Conservation (phyloP, 35 echinoderm and acorn worm genomes). For the Stichopus chloronotus region DNA sequence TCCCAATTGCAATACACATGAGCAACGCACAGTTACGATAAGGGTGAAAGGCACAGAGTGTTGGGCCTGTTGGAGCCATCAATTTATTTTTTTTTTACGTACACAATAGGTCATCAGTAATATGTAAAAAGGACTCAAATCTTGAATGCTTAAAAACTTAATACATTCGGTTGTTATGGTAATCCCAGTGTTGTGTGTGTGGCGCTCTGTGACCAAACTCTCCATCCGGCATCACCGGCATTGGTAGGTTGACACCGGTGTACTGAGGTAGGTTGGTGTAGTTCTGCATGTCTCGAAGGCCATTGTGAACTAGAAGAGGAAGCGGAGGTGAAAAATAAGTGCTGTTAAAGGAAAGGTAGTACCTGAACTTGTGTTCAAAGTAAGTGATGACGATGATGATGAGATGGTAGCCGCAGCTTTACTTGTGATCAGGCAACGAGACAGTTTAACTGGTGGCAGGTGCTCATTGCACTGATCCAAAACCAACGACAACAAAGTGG, state of each 20-base stretch:
- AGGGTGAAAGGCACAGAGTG: no score
- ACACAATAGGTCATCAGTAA: no score
- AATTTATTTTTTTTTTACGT: no score
- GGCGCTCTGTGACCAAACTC: slow-evolving; percentile 82
- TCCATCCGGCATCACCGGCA: slow-evolving; percentile 75
- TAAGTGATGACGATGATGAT: background rate
- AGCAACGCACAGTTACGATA: no score
- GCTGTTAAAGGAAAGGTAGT: no score
- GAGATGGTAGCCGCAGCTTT: no score
- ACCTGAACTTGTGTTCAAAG: background rate
- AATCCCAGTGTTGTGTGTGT: slow-evolving; percentile 87
- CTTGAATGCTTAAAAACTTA: background rate
- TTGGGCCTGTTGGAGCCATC: no score
- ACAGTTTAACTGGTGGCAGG: no score
- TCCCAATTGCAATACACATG: no score
- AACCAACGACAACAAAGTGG: background rate
- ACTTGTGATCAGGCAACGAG: no score
- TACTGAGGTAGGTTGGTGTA: slow-evolving; percentile 94
- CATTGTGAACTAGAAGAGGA: slow-evolving; percentile 77
- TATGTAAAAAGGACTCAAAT: no score
- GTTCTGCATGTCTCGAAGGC: slow-evolving; percentile 90
- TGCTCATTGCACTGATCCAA: no score
- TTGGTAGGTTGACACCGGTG: slow-evolving; percentile 87
- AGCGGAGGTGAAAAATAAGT: background rate
- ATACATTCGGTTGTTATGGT: slow-evolving; percentile 79